phyloP scores from a whole-genome alignment of 2,113 vertebrate species.

The Ramphastos sulfuratus region DNA sequence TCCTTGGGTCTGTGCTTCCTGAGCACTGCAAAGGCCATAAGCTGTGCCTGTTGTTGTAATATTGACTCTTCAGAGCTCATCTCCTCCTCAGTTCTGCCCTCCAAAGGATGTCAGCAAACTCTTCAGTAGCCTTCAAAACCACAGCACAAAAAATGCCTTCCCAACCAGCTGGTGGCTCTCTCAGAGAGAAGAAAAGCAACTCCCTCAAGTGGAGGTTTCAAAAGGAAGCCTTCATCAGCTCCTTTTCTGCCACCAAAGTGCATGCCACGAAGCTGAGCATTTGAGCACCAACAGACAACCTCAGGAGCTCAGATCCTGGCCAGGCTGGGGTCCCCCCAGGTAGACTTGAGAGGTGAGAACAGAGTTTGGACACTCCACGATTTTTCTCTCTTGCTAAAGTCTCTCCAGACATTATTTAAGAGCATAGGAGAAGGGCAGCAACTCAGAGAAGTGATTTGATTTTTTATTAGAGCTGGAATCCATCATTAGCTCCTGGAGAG shows the following conservation, averaged over 20 bases:
- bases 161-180: not conserved
- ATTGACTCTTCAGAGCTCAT: not conserved
- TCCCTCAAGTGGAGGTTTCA: not conserved
- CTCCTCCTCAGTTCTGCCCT: not conserved
- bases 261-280: not conserved
- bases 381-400: fast-evolving
- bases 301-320: not conserved
- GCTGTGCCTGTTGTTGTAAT: not conserved
- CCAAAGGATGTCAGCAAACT: not conserved
- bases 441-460: not conserved
- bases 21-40: not conserved
- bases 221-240: not conserved
- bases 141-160: not conserved
- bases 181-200: not conserved
- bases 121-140: not conserved
- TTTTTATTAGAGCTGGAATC: not conserved
- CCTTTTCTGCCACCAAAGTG: not conserved
- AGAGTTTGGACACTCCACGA: not conserved
- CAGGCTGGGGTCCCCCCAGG: not conserved
- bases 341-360: not conserved
- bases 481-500: not conserved
- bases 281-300: not conserved
- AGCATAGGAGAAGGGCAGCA: not conserved
- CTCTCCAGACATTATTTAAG: not conserved
- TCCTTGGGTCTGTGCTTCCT: not conserved